Base-by-base conservation (phyloP, 2,888 invertebrate species). In the Gisinianus flammeolus region DNA sequence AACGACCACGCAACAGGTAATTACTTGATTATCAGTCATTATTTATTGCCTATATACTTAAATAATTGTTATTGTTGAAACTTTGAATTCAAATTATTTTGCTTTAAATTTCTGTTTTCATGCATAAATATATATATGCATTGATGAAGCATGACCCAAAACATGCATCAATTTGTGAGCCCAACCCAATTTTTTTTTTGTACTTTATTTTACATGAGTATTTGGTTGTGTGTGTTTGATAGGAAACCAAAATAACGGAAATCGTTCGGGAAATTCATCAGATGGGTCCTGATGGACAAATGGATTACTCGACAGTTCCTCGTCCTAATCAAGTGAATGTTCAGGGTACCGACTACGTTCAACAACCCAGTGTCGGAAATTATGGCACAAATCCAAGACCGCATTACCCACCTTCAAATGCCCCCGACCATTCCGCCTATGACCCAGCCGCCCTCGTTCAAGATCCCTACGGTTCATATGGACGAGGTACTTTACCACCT, bases 171-270 rank as follows among this genome's bases (percentile, higher is more conserved):
- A 35, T 5, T 35, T 35, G 5, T 35, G 35, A 35, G 12, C 5
- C 6, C 5, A 35, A 35, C n/a, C n/a, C n/a, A n/a, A n/a, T n/a
- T n/a, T n/a, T n/a, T n/a, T 44, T 33, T 33, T 44, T 26, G 30
- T 31, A 22, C 19, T 58, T 73, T 16, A 56, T 31, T 74, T 16
- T 69, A 54, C 8, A 35, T 24, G 24, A 56, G 12, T 74, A 35
- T 77, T 66, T 33, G 72, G 33, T 26, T 66, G 22, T 16, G 52
- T 54, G 24, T 68, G 16, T 19, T 71, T 54, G 79, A 69, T 88
- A 92, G 90, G 91, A 92, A 85, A 92, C 92, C 79, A 91, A 91
- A 44, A 91, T 92, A 81, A 92, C 72, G 8, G 79, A 81, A 74
- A 79, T 81, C 31, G 78, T 80, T 72, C 79, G 82, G 54, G 85